A percentile compares a stretch with the other conserved stretches of the same genome.
phyloP scores from a whole-genome alignment of 2,888 invertebrate species.

The Plusia festucae region DNA sequence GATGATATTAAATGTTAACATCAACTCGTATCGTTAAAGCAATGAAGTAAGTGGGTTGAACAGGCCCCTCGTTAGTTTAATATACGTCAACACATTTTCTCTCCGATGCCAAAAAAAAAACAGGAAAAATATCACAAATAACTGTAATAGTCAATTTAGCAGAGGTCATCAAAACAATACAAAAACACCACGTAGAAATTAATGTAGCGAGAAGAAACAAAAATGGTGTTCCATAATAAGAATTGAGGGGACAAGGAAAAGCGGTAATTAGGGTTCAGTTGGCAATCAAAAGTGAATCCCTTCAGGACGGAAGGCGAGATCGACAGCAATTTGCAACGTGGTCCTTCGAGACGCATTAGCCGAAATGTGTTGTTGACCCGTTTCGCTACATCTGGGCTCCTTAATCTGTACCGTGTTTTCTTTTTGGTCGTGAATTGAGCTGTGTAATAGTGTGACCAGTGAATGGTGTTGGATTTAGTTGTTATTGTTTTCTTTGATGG shows the following conservation, averaged over 20 bases:
- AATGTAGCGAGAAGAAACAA: slow-evolving; percentile 47
- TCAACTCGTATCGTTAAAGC: no score
- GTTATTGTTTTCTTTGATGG: background rate
- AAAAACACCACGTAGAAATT: slow-evolving; percentile 42
- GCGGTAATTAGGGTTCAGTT: slow-evolving; percentile 72
- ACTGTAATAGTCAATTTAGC: slow-evolving; percentile 26
- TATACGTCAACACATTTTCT: background rate
- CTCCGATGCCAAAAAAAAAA: slow-evolving; percentile 21
- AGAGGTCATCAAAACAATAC: slow-evolving; percentile 30
- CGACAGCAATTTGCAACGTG: slow-evolving; percentile 61
- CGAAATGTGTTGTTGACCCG: slow-evolving; percentile 62
- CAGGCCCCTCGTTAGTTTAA: slow-evolving; percentile 1
- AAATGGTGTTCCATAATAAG: slow-evolving; percentile 48
- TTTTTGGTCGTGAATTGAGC: slow-evolving; percentile 35
- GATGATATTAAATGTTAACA: no score
- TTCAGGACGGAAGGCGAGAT: slow-evolving; percentile 59
- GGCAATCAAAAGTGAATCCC: slow-evolving; percentile 75
- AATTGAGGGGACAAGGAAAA: slow-evolving; percentile 55
- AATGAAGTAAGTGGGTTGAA: background rate
- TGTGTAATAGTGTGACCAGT: slow-evolving; percentile 21
- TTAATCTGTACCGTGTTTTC: slow-evolving; percentile 47
- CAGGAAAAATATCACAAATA: slow-evolving; percentile 20
- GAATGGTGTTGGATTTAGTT: slow-evolving; percentile 2
- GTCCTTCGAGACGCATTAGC: slow-evolving; percentile 56
- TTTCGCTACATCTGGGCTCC: slow-evolving; percentile 56